phyloP scores from a whole-genome alignment of 92 coral and sea anemone genomes.

The Meandrina meandrites region DNA sequence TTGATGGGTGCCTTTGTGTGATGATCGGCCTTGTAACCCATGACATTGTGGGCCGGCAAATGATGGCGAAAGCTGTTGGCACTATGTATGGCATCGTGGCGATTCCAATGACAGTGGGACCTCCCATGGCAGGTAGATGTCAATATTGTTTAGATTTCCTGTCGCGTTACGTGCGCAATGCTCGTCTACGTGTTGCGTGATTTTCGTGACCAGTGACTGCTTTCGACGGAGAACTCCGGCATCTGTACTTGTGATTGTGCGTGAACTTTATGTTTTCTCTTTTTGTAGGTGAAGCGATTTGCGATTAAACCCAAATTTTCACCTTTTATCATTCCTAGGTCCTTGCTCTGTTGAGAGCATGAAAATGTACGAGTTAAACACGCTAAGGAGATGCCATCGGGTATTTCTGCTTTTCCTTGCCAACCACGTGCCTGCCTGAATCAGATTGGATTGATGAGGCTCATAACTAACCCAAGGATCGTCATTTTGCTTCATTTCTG shows the following conservation, averaged over 20 bases:
- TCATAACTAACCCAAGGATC: background rate
- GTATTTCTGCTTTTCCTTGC: background rate
- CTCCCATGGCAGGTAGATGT: constrained; percentile 92
- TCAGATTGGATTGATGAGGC: constrained; percentile 13
- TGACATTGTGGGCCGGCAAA: constrained; percentile 82
- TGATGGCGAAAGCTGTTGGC: constrained; percentile 89
- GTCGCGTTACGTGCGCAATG: background rate
- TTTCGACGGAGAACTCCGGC: too few relatives aligned
- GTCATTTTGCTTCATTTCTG: background rate
- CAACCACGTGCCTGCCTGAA: background rate
- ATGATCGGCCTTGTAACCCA: constrained; percentile 83
- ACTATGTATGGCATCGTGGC: constrained; percentile 80
- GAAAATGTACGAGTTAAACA: background rate
- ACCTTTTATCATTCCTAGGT: constrained; percentile 1
- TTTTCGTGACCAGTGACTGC: background rate
- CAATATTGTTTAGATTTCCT: background rate
- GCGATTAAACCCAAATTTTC: background rate
- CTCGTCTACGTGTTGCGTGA: background rate
- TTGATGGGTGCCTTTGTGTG: constrained; percentile 82
- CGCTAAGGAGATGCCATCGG: background rate
- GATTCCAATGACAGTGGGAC: constrained; percentile 82
- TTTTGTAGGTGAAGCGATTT: background rate
- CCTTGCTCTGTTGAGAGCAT: constrained; percentile 17
- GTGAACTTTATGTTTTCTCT: background rate
- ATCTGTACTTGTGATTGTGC: background rate